phyloP scores from a whole-genome alignment of 1,140 invertebrate genomes.

The Diachasmimorpha longicaudata region DNA sequence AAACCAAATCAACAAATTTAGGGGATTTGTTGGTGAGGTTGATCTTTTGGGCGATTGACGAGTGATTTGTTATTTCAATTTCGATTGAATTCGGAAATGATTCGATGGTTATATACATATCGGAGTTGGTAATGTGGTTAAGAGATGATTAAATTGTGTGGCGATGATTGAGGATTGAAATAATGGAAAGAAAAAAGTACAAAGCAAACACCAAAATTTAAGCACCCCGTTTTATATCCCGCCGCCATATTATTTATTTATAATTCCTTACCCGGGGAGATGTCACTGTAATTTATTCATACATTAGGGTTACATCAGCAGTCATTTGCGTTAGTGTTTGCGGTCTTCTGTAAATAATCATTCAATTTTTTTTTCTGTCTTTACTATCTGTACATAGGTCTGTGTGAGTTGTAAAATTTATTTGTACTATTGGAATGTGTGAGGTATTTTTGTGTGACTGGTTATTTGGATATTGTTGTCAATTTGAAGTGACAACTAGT shows the following conservation, averaged over 20 bases:
- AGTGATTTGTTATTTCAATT: conserved; percentile 38
- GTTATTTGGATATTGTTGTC: neutral
- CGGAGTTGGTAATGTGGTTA: neutral
- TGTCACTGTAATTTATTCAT: neutral
- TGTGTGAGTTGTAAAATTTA: neutral
- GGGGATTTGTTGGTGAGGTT: no score
- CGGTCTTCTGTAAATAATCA: neutral
- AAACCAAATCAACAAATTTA: no score
- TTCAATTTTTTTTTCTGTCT: neutral
- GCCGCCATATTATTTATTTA: conserved; percentile 34
- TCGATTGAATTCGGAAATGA: neutral
- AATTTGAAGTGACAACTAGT: neutral
- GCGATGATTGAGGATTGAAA: neutral
- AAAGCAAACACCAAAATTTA: conserved; percentile 30
- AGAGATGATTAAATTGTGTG: neutral
- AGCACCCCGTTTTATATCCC: conserved; percentile 20
- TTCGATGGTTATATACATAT: no score
- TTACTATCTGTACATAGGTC: neutral
- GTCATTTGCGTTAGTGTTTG: neutral
- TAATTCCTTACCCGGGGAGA: neutral
- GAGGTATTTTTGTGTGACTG: neutral
- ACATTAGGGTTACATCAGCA: neutral
- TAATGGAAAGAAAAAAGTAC: conserved; percentile 16
- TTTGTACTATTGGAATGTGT: neutral
- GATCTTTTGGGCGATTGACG: no score